Base-by-base conservation (phyloP, 2,888 invertebrate species). In the Dusona sp. region DNA sequence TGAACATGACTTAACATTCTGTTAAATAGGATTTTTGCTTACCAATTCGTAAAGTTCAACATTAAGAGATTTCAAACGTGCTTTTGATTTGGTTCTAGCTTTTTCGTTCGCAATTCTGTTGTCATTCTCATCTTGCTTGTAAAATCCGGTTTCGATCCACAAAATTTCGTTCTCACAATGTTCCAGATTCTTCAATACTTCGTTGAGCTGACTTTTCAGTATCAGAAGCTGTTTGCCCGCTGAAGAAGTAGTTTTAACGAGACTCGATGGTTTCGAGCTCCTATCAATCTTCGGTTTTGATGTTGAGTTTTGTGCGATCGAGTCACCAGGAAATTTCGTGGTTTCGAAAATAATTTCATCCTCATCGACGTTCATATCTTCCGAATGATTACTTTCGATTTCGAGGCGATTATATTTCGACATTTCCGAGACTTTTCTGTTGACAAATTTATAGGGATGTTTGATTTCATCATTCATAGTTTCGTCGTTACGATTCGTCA, bases 201-300 rank as follows among this genome's bases (percentile, higher is more conserved):
- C 88, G 36, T 79, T 87, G 6, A 90, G 75, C 19, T 91, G 87
- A 42, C 73, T 87, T 81, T 90, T 89, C 19, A 91, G 73, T 2
- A 75, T 87, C 25, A 92, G 42, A 80, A 16, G 73, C 38, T 36
- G 65, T 75, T 2, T 80, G 72, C 75, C 68, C 19, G 83, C 82
- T 22, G 22, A 19, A 13, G 84, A 84, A 38, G 72, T 65, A 45
- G 81, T 68, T 16, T 65, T 68, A 29, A 64, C 9, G 42, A 74
- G 67, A 38, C 11, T 57, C 57, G 83, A 38, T 3, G 93, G 93
- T 85, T 93, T 93, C 4, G 86, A 92, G 45, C 91, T 93, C 48
- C 93, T 89, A 88, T 93, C 93, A 8, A 88, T 79, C 13, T n/a
- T 72, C 4, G 93, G 93, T 75, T 89, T 91, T 7, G 77, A 2